Conservation (phyloP, 2,888 invertebrate species). For the Diarsia dahlii region DNA sequence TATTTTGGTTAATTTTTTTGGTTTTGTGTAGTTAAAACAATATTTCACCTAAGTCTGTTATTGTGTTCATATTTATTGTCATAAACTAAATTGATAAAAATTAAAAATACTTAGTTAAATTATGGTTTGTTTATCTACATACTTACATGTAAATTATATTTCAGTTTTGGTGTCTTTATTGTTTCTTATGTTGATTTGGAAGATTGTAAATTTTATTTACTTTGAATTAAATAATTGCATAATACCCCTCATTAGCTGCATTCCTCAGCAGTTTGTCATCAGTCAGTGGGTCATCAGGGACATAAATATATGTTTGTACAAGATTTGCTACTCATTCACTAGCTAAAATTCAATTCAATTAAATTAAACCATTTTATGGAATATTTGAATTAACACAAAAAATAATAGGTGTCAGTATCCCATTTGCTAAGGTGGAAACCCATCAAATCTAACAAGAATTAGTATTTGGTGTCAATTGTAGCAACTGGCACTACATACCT, state of each 20-base stretch:
- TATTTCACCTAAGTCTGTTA: slow-evolving; percentile 17
- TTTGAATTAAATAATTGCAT: not conserved
- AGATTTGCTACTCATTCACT: not conserved
- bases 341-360: not conserved
- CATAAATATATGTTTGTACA: too few relatives aligned
- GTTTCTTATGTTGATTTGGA: not conserved
- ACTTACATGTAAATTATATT: not conserved
- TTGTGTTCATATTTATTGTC: not conserved
- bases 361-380: not conserved
- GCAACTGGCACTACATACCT: not conserved
- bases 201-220: not conserved
- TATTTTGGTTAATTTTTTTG: not conserved
- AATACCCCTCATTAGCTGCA: not conserved
- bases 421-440: not conserved
- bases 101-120: not conserved
- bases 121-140: too few relatives aligned
- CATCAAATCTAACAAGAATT: not conserved
- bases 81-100: not conserved
- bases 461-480: not conserved
- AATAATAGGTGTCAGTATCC: not conserved
- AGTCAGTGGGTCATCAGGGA: too few relatives aligned
- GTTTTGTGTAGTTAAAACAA: not conserved
- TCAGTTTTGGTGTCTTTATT: not conserved
- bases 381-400: not conserved
- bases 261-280: not conserved